Evolutionary conservation across 2,888 invertebrate species (phyloP), one percentile per base, ranked within the genome.

Genomic region (Empis livida): DNA sequence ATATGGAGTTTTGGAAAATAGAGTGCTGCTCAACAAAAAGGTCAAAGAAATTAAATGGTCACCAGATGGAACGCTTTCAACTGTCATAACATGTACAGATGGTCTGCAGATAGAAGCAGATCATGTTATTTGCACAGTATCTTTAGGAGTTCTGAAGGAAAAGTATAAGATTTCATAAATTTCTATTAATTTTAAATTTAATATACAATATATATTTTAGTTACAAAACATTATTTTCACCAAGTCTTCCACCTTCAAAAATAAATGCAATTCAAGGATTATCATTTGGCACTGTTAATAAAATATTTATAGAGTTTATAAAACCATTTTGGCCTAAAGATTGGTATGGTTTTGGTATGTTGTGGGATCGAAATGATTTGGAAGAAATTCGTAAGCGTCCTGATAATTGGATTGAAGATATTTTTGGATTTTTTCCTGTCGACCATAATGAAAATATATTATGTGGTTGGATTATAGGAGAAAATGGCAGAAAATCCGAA

Each of bases 381-480:
- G 49, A 50, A 10, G 65, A 65, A 27, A 61, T 67, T 39, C 57
- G 62, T 1, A 59, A 61, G 2, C 61, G 61, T 1, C 42, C 59
- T 5, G 59, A 64, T 40, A 70, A 68, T 27, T 86, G 85, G 85
- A 63, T 80, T 43, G 73, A 73, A 57, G 76, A 77, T 55, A 71
- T 86, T 11, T 78, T 80, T 57, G 78, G 79, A 47, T 83, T 86
- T 63, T 80, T 80, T 59, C 71, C 75, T 9, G 75, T 82, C 8
- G 76, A 77, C 55, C 72, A 75, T 55, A 77, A 82, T 57, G 76
- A 79, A 0, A 71, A 72, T 31, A 68, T 81, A n/a, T 62, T 87
- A 30, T 73, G 79, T 47, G 83, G 76, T 1, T 86, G 85, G 84
- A 70, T 83, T n/a, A 73, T 75, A 43, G 84, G 84, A 2, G 65